Evolutionary conservation across 2,113 vertebrate genomes (phyloP).

Genomic region (Colossoma macropomum): DNA sequence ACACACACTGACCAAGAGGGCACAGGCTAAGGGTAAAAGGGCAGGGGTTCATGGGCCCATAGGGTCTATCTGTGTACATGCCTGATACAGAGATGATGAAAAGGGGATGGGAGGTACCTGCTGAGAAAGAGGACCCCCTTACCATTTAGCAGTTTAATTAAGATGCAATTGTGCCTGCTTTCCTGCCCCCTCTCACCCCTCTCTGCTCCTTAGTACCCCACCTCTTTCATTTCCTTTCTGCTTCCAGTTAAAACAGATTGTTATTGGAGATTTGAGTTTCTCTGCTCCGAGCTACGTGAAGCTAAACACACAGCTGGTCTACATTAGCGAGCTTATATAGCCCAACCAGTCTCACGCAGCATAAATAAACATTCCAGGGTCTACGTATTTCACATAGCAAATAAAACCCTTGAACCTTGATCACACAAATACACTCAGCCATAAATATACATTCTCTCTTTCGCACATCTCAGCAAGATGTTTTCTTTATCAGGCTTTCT

Average conservation of each 20-base stretch:
- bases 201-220: conserved; percentile 43
- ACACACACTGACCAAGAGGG: too few relatives aligned
- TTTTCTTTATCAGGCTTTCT: neutral
- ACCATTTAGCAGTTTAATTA: conserved; percentile 11
- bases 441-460: neutral
- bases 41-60: too few relatives aligned
- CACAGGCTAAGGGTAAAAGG: too few relatives aligned
- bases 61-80: too few relatives aligned
- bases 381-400: neutral
- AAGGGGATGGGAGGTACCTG: neutral
- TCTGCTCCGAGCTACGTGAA: neutral
- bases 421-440: neutral
- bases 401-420: neutral
- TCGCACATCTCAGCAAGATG: conserved; percentile 10
- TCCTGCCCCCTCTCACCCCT: neutral
- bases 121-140: neutral
- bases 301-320: neutral
- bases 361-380: neutral
- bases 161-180: conserved; percentile 24
- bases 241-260: conserved; percentile 56
- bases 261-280: conserved; percentile 52
- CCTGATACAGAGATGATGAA: neutral
- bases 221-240: conserved; percentile 43
- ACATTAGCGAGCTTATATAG: neutral
- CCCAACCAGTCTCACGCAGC: neutral